A percentile compares a stretch with the other conserved stretches of the same genome.
Conservation (phyloP, 2,888 invertebrate species). For the Leptinotarsa tumamoca region DNA sequence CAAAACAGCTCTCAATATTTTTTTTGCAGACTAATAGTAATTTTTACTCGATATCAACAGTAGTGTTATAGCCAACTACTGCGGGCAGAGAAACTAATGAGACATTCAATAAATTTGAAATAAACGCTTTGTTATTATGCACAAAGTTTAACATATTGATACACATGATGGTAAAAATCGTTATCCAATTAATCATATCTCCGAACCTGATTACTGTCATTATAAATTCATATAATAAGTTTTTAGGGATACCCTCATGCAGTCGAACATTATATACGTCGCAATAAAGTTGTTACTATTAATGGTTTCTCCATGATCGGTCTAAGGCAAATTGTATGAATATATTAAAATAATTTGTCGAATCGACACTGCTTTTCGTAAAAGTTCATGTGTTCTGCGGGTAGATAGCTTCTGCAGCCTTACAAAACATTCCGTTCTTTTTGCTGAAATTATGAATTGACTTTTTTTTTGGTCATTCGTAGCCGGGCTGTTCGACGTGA, state of each 20-base stretch:
- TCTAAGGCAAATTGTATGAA: background rate
- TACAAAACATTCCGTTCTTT: no score
- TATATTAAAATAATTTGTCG: no score
- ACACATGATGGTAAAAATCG: background rate
- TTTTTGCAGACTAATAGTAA: no score
- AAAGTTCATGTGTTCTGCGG: no score
- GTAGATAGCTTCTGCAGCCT: no score
- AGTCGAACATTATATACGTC: background rate
- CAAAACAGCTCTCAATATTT: no score
- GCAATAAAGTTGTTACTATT: background rate
- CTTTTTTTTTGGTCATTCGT: no score
- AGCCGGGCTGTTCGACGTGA: no score
- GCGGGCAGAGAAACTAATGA: background rate
- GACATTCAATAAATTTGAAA: background rate
- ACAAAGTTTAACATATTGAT: background rate
- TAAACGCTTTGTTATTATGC: background rate
- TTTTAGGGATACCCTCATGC: slow-evolving; percentile 2
- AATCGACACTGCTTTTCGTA: no score
- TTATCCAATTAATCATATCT: slow-evolving; percentile 5
- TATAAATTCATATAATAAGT: slow-evolving; percentile 4
- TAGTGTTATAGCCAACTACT: background rate
- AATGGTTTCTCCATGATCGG: background rate
- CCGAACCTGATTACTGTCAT: background rate
- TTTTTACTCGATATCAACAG: background rate
- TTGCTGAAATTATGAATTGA: no score